Evolutionary conservation across 2,888 invertebrate species (phyloP).

Genomic region (Drosophila paramelanica): DNA sequence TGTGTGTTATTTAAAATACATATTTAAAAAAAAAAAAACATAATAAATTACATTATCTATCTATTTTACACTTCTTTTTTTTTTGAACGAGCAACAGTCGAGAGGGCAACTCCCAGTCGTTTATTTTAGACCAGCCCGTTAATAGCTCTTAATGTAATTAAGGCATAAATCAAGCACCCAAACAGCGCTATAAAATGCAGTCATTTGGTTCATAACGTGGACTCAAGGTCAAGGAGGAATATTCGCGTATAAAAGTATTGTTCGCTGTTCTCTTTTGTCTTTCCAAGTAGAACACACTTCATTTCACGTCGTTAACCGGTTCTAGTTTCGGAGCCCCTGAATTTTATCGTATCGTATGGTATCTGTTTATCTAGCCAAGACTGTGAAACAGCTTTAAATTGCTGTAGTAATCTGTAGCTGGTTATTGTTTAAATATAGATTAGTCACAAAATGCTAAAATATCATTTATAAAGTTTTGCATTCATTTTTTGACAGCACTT

Average conservation of each 20-base stretch:
- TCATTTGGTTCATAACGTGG: background rate
- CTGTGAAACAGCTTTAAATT: background rate
- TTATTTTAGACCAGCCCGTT: background rate
- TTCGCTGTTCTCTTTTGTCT: constrained; percentile 6
- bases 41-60: no score
- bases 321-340: background rate
- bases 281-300: background rate
- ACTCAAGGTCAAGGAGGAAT: constrained; percentile 11
- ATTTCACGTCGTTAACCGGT: background rate
- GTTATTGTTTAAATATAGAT: background rate
- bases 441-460: background rate
- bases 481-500: no score
- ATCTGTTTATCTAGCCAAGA: background rate
- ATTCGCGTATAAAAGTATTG: background rate
- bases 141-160: constrained; percentile 9
- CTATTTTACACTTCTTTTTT: no score
- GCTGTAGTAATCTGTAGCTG: no score
- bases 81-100: no score
- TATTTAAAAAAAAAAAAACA: no score
- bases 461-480: no score
- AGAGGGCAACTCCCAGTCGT: constrained; percentile 3
- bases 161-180: constrained; percentile 8
- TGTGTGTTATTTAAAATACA: no score
- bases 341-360: background rate
- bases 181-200: background rate